A percentile compares a stretch with the other conserved stretches of the same genome.
phyloP scores from a whole-genome alignment of 2,797 vertebrate species.

The Manis javanica region DNA sequence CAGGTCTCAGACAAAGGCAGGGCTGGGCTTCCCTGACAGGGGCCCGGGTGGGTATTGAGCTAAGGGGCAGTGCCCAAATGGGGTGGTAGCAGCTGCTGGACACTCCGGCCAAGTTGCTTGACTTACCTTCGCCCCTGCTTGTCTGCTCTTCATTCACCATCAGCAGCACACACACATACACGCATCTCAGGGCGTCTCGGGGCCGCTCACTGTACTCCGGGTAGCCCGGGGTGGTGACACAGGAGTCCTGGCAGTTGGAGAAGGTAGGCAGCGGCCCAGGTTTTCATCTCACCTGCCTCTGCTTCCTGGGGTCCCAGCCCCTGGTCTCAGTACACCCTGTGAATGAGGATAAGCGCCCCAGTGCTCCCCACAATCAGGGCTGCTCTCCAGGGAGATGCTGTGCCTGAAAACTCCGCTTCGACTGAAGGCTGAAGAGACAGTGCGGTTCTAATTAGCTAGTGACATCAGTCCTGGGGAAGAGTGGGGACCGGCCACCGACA shows the following conservation, averaged over 20 bases:
- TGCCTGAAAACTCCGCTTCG: slow-evolving; percentile 9
- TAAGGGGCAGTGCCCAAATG: fast-evolving
- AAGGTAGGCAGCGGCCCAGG: not conserved
- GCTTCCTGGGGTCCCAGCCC: not conserved
- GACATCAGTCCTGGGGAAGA: not conserved
- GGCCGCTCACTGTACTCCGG: fast-evolving
- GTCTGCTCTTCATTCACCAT: not conserved
- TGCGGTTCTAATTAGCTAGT: fast-evolving
- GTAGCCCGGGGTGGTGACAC: not conserved
- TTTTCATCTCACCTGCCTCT: fast-evolving
- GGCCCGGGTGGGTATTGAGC: not conserved
- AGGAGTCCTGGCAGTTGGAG: not conserved
- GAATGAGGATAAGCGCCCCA: slow-evolving; percentile 24
- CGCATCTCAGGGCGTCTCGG: not conserved
- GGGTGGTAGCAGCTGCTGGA: fast-evolving
- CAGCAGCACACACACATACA: no score
- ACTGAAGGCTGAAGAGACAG: fast-evolving
- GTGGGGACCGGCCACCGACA: fast-evolving
- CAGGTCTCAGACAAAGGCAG: not conserved
- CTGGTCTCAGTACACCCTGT: not conserved
- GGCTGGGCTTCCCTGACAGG: not conserved
- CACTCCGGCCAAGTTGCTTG: fast-evolving
- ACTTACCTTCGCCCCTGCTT: not conserved
- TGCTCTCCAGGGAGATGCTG: slow-evolving; percentile 37
- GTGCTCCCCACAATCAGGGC: not conserved